Base-by-base conservation (phyloP, 2,888 invertebrate genomes). In the Litoditis marina region DNA sequence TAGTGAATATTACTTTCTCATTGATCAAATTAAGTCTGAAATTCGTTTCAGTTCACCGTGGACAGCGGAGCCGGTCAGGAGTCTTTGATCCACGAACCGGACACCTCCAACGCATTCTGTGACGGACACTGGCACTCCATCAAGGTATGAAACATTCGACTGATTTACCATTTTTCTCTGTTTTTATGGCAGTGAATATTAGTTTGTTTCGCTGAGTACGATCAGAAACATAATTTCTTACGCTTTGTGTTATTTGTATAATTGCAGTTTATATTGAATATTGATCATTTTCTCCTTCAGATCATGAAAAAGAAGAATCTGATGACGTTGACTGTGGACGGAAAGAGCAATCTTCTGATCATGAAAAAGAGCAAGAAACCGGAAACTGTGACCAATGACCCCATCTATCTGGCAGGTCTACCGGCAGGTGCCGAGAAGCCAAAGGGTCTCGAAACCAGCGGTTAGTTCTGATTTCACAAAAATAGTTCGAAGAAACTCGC, bases 111-210 rank as follows among this genome's bases (percentile, higher is more conserved):
- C 51, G 88, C 89, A 76, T 63, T 94, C 66, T 98, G 96, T 83
- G 93, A 98, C 84, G 95, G 96, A 52, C 87, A 91, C 60, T 98
- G 95, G 95, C 94, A 96, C 82, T 89, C 88, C 62, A 91, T 94
- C 49, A 79, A 77, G 73, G 80, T 81, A 55, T 13, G 63, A 36
- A 30, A 50, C 25, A 60, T 16, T 13, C 22, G 32, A 59, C 19
- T 7, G n/a, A n/a, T n/a, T n/a, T n/a, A 39, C n/a, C n/a, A 4
- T 19, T n/a, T 39, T 32, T 36, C 28, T 30, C n/a, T 30, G n/a
- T n/a, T n/a, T n/a, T n/a, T n/a, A n/a, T n/a, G n/a, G n/a, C n/a
- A n/a, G n/a, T n/a, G n/a, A n/a, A n/a, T n/a, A n/a, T n/a, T n/a
- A n/a, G n/a, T n/a, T n/a, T n/a, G n/a, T n/a, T n/a, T n/a, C n/a